Percentiles rank a stretch among this genome's conserved stretches.
Evolutionary conservation across 53 echinoderm and acorn worm genomes (phyloP).

Genomic region (Paracentrotus lividus): DNA sequence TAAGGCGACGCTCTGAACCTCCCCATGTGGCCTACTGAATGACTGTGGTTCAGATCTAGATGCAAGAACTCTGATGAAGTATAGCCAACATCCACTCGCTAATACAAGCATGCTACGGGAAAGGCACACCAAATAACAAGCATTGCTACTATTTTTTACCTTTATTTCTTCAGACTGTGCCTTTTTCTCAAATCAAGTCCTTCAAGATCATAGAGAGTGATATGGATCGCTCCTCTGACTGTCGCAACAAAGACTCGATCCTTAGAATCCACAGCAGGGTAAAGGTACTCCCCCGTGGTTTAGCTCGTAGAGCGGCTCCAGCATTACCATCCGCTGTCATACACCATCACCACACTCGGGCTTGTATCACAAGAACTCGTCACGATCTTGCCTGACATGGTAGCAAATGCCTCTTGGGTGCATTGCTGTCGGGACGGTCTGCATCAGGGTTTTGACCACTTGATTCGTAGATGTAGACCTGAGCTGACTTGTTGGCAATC

Average conservation of each 20-base stretch:
- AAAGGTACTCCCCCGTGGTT: neutral
- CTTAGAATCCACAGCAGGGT: neutral
- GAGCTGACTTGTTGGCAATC: neutral
- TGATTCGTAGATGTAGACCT: slow-evolving; percentile 25
- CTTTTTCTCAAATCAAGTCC: neutral
- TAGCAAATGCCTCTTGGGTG: neutral
- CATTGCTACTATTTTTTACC: neutral
- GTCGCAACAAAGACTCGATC: neutral
- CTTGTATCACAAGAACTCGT: neutral
- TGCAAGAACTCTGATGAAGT: neutral
- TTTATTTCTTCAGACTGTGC: neutral
- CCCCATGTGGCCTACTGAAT: no score
- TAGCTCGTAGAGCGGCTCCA: neutral
- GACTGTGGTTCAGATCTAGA: neutral
- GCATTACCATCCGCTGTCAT: slow-evolving; percentile 5
- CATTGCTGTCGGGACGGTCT: neutral
- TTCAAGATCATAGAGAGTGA: neutral
- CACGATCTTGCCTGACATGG: slow-evolving; percentile 4
- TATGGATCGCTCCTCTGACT: neutral
- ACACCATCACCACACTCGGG: neutral
- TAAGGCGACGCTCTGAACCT: no score
- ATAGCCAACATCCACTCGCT: neutral
- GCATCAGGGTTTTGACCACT: slow-evolving; percentile 16
- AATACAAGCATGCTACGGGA: slow-evolving; percentile 16
- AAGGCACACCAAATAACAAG: neutral